Evolutionary conservation across 2,888 invertebrate genomes (phyloP), one percentile per base, ranked within the genome.

Genomic region (Philopedon plagiatum): DNA sequence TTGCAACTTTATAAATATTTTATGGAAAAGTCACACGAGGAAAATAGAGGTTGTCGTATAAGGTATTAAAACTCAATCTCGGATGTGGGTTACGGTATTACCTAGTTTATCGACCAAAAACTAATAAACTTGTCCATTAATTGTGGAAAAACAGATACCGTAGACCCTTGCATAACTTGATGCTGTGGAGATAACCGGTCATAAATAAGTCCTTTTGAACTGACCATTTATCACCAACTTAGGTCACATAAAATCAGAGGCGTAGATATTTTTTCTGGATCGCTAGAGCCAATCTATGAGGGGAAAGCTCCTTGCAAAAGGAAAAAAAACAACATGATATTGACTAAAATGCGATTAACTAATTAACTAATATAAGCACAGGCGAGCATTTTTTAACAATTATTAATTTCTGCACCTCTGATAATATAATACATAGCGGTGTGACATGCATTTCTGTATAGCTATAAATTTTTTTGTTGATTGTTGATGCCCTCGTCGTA

Each of bases 161-260:
- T 18, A 13, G 5, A 44, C 39, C 51, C 29, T 15, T 15, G 29
- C 29, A 54, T 54, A 54, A 54, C 29, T 54, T 29, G 29, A 54
- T 29, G 29, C 18, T 54, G 29, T 54, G 29, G 13, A 62, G 46
- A 51, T 15, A 41, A 60, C 60, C 56, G 64, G 23, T 67, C 71
- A 75, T 77, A 77, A 76, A 77, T 77, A 71, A 77, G 76, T 57
- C 68, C 75, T 69, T 75, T 73, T 74, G 56, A 69, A 68, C 62
- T 66, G 72, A 69, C 69, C 74, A 71, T 76, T 71, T 76, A 75
- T 76, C 75, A 77, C 56, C 76, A 78, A 76, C 56, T 15, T 78
- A 64, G 79, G 78, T 77, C 80, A 79, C 78, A 78, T 80, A 79
- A 80, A 77, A 34, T n/a, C 39, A 39, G 39, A 0, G 39, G 39